A percentile compares a stretch with the other conserved stretches of the same genome.
Evolutionary conservation across 2,797 vertebrate genomes (phyloP).

Genomic region (Takifugu ocellatus): DNA sequence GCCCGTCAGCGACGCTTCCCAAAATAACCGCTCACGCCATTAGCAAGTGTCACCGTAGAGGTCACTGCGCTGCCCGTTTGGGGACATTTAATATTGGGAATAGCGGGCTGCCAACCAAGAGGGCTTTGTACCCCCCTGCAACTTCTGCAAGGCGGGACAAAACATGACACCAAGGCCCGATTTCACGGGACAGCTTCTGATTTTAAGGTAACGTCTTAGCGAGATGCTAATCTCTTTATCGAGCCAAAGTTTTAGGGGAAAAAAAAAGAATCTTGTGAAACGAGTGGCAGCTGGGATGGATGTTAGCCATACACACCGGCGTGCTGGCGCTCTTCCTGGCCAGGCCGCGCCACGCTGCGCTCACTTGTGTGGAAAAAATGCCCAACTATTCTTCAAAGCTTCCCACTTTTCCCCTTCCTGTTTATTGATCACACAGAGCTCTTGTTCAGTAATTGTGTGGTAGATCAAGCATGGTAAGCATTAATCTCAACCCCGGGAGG

Average conservation of each 20-base stretch:
- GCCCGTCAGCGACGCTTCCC: slow-evolving; percentile 48
- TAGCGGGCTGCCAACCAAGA: slow-evolving; percentile 41
- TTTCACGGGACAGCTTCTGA: slow-evolving; percentile 56
- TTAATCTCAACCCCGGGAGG: slow-evolving; percentile 67
- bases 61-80: slow-evolving; percentile 62
- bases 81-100: slow-evolving; percentile 62
- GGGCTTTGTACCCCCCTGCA: slow-evolving; percentile 47
- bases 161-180: slow-evolving; percentile 39
- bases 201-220: slow-evolving; percentile 61
- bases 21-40: slow-evolving; percentile 73
- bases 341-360: slow-evolving; percentile 50
- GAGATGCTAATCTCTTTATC: slow-evolving; percentile 55
- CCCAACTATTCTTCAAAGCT: slow-evolving; percentile 71
- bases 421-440: slow-evolving; percentile 72
- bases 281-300: slow-evolving; percentile 27
- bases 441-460: slow-evolving; percentile 74
- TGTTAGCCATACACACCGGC: slow-evolving; percentile 39
- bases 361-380: slow-evolving; percentile 60
- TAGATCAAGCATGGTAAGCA: slow-evolving; percentile 69
- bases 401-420: slow-evolving; percentile 65
- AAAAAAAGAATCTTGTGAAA: slow-evolving; percentile 17
- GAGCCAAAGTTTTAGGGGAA: slow-evolving; percentile 29
- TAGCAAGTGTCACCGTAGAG: slow-evolving; percentile 70
- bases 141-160: slow-evolving; percentile 42
- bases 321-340: slow-evolving; percentile 44